Percentiles rank a stretch among this genome's conserved stretches.
Conservation (phyloP, 2,113 vertebrate species). For the Sclerurus mexicanus region DNA sequence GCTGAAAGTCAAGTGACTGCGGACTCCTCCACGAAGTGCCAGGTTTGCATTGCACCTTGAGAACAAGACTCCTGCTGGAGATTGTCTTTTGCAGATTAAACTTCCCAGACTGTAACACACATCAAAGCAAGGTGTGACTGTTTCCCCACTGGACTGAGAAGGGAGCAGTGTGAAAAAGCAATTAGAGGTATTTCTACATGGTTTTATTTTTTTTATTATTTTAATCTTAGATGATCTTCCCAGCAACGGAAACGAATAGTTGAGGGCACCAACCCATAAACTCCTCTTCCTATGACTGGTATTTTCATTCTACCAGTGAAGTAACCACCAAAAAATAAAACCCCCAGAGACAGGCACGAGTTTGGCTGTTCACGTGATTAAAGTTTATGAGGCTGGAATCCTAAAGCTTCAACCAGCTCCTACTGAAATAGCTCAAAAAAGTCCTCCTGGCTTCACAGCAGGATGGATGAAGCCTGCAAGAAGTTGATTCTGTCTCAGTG, state of each 20-base stretch:
- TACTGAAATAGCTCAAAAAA: background rate
- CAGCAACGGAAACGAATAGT: background rate
- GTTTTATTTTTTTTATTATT: background rate
- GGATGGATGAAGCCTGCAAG: background rate
- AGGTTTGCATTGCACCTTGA: background rate
- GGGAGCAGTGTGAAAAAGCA: constrained; percentile 27
- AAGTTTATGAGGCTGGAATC: background rate
- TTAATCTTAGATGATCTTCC: constrained; percentile 18
- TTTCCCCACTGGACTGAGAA: background rate
- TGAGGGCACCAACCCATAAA: background rate
- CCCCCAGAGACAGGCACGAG: background rate
- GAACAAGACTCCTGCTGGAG: constrained; percentile 13
- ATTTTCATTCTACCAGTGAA: background rate
- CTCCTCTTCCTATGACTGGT: background rate
- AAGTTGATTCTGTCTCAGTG: background rate
- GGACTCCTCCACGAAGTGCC: background rate
- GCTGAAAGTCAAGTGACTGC: background rate
- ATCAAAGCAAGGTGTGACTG: constrained; percentile 58
- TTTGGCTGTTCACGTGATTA: background rate
- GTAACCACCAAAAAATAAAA: background rate
- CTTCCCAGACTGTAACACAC: constrained; percentile 11
- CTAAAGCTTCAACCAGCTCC: background rate
- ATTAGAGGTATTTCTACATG: constrained; percentile 26
- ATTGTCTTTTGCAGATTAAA: constrained; percentile 62
- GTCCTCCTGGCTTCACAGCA: background rate